Evolutionary conservation across 2,113 vertebrate species (phyloP).

Genomic region (Tor tambroides): DNA sequence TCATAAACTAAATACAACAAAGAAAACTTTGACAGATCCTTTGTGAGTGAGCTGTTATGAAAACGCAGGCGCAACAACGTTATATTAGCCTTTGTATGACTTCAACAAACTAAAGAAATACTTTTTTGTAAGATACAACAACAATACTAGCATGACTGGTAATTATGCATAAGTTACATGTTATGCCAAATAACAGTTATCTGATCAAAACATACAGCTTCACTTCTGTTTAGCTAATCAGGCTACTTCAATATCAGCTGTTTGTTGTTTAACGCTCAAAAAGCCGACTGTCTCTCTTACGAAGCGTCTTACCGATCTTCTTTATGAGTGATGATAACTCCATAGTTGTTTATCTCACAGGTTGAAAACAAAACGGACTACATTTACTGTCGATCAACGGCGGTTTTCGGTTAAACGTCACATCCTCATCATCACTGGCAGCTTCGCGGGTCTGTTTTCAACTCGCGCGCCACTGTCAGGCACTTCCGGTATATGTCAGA

Average conservation of each 20-base stretch:
- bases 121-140: not conserved
- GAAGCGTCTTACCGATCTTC: conserved; percentile 80
- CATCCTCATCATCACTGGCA: conserved; percentile 32
- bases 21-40: not conserved
- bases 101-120: not conserved
- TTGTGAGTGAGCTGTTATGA: not conserved
- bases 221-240: conserved; percentile 28
- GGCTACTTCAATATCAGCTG: conserved; percentile 7
- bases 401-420: conserved; percentile 49
- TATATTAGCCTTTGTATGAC: not conserved
- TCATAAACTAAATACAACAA: not conserved
- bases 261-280: conserved; percentile 19
- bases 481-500: conserved; percentile 68
- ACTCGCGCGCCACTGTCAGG: conserved; percentile 73
- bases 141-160: not conserved
- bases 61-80: not conserved
- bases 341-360: conserved; percentile 62
- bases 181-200: not conserved
- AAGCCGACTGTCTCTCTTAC: not conserved
- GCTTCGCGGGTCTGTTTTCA: conserved; percentile 70
- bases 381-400: not conserved
- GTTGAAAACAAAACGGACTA: not conserved
- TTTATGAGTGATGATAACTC: conserved; percentile 79
- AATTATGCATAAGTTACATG: not conserved
- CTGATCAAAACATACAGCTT: not conserved